Percentiles rank a stretch among this genome's conserved stretches.
Conservation (phyloP, 2,888 invertebrate genomes). For the Hydraecia micacea region DNA sequence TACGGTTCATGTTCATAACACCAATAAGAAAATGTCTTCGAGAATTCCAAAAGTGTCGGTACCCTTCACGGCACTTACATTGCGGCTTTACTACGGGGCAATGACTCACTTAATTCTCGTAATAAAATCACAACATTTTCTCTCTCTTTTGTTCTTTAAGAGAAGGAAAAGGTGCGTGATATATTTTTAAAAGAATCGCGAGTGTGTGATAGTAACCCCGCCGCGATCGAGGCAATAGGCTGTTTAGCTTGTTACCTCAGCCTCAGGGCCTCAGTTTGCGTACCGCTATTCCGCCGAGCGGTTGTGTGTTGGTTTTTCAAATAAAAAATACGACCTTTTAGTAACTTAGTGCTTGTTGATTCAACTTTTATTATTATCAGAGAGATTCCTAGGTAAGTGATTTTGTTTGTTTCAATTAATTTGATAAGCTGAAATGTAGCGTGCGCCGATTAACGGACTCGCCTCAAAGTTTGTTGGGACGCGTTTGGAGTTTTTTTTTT, state of each 20-base stretch:
- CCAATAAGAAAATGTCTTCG: constrained; percentile 48
- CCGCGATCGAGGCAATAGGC: constrained; percentile 56
- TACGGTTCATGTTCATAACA: constrained; percentile 33
- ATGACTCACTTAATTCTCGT: constrained; percentile 67
- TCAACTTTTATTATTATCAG: constrained; percentile 45
- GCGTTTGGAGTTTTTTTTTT: constrained; percentile 46
- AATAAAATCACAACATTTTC: constrained; percentile 63
- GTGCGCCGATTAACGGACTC: constrained; percentile 52
- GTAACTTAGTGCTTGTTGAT: constrained; percentile 58
- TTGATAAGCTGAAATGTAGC: constrained; percentile 19
- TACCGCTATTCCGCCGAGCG: constrained; percentile 52
- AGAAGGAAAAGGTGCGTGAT: constrained; percentile 33
- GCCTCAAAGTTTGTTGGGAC: constrained; percentile 50
- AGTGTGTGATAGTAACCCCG: constrained; percentile 61
- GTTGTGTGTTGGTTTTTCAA: constrained; percentile 45
- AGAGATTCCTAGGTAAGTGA: constrained; percentile 60
- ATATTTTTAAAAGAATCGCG: constrained; percentile 55
- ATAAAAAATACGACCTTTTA: constrained; percentile 54
- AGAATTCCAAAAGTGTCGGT: constrained; percentile 46
- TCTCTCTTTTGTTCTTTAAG: constrained; percentile 43
- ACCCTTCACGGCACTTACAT: constrained; percentile 49
- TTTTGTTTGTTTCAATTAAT: constrained; percentile 25
- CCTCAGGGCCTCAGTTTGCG: constrained; percentile 65
- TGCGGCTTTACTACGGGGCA: constrained; percentile 65
- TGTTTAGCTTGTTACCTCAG: constrained; percentile 50